Evolutionary conservation across 2,888 invertebrate species (phyloP).

Genomic region (Lydus trimaculatus): DNA sequence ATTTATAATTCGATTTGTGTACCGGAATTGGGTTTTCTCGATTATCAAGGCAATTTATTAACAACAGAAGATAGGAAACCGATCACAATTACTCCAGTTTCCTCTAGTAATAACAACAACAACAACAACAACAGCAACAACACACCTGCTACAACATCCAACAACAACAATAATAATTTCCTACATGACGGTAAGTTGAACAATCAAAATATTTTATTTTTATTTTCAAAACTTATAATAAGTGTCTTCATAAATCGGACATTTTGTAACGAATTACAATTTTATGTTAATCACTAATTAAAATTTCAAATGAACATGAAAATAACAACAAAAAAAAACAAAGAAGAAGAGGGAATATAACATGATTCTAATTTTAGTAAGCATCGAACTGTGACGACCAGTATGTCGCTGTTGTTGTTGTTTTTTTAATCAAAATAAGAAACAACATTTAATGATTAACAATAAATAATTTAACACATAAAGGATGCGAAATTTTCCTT

Average conservation of each 20-base stretch:
- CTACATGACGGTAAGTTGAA: slow-evolving; percentile 67
- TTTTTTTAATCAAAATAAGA: neutral
- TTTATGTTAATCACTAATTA: slow-evolving; percentile 32
- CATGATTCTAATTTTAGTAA: slow-evolving; percentile 32
- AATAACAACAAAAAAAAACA: neutral
- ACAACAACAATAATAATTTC: slow-evolving; percentile 56
- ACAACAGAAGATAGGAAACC: slow-evolving; percentile 59
- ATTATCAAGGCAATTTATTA: slow-evolving; percentile 59
- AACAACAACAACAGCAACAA: slow-evolving; percentile 48
- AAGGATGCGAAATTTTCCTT: slow-evolving; percentile 22
- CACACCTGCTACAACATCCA: slow-evolving; percentile 38
- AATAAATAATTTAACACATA: no score
- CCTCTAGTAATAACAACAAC: slow-evolving; percentile 59
- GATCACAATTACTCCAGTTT: slow-evolving; percentile 57
- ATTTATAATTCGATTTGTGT: slow-evolving; percentile 84
- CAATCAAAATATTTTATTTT: no score
- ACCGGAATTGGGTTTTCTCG: slow-evolving; percentile 76
- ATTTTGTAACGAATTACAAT: slow-evolving; percentile 28
- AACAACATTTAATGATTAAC: no score
- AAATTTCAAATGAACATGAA: slow-evolving; percentile 28
- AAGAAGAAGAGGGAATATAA: no score
- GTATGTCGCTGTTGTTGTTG: slow-evolving; percentile 19
- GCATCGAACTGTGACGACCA: slow-evolving; percentile 28
- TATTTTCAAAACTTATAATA: no score
- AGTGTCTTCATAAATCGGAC: no score